A percentile compares a stretch with the other conserved stretches of the same genome.
phyloP scores from a whole-genome alignment of 2,888 invertebrate genomes.

The Phalera bucephala region DNA sequence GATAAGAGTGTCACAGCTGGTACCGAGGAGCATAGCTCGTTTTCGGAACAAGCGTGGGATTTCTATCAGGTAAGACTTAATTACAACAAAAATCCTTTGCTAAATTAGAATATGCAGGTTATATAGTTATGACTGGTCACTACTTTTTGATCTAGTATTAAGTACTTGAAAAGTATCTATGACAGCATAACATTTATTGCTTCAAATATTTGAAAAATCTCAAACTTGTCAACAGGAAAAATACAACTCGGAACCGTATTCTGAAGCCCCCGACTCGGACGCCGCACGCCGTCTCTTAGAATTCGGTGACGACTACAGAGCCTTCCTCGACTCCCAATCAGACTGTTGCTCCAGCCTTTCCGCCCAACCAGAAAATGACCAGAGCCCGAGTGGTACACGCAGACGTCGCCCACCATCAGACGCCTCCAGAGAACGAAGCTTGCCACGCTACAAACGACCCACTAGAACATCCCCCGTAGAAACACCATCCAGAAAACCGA shows the following conservation, averaged over 20 bases:
- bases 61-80: conserved; percentile 90
- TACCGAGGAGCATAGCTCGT: conserved; percentile 90
- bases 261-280: conserved; percentile 93
- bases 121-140: too few relatives aligned
- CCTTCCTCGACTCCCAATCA: conserved; percentile 94
- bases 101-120: too few relatives aligned
- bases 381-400: conserved; percentile 61
- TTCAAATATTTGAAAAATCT: too few relatives aligned
- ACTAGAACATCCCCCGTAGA: conserved; percentile 66
- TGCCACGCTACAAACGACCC: conserved; percentile 66
- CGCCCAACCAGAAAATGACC: conserved; percentile 80
- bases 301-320: conserved; percentile 95
- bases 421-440: conserved; percentile 54
- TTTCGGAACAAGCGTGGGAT: conserved; percentile 97
- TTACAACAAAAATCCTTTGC: too few relatives aligned
- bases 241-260: conserved; percentile 95
- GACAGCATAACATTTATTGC: too few relatives aligned
- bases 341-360: conserved; percentile 93
- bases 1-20: conserved; percentile 85
- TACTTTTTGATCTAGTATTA: too few relatives aligned
- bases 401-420: conserved; percentile 72
- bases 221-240: conserved; percentile 89
- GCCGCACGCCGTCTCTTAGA: conserved; percentile 91
- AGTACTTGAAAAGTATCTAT: too few relatives aligned
- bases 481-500: conserved; percentile 68